Evolutionary conservation across 92 coral and sea anemone species (phyloP), one percentile per base, ranked within the genome.

Genomic region (Heteractis magnifica): DNA sequence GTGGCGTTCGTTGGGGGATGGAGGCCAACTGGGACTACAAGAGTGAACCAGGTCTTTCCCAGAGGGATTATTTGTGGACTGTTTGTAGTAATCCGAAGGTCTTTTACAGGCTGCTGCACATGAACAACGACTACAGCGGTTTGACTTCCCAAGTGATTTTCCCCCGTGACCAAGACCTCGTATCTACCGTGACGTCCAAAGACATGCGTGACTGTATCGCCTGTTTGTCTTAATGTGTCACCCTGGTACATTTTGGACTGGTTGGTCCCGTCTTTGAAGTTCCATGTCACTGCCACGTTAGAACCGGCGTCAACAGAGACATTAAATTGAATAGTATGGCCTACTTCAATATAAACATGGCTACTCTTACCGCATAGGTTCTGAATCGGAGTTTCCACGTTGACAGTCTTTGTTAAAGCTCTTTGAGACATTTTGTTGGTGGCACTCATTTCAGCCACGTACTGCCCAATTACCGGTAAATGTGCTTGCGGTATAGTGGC

Each of bases 1-100:
- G 88, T 79, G 3, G 98, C 95, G 79, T 94, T 91, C n/a, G 98
- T 94, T 0, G 98, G 98, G 10, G 88, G 93, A 74, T 90, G 88
- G 20, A 85, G 83, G 23, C 84, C 90, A 16, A 85, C 72, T 14
- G 83, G 52, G 9, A 91, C 89, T 0, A 74, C 52, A 16, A 92
- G 77, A 19, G 79, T 84, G 53, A 90, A 94, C 56, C 88, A 84
- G 44, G 93, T 79, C 5, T 44, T 53, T 21, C 95, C 98, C 7
- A 90, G 82, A 9, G 98, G 98, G 16, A 90, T 86, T 6, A 91
- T 89, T 51, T 91, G 89, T 6, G 98, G 98, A 52, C 92, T 90
- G 88, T 92, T 90, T 1, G 93, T 84, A 1, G 82, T 72, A 9
- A 92, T 48, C 4, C 7, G 1, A 15, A 90, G 41, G 9, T 86